Base-by-base conservation (phyloP, 2,888 invertebrate species). In the Notodonta ziczac region DNA sequence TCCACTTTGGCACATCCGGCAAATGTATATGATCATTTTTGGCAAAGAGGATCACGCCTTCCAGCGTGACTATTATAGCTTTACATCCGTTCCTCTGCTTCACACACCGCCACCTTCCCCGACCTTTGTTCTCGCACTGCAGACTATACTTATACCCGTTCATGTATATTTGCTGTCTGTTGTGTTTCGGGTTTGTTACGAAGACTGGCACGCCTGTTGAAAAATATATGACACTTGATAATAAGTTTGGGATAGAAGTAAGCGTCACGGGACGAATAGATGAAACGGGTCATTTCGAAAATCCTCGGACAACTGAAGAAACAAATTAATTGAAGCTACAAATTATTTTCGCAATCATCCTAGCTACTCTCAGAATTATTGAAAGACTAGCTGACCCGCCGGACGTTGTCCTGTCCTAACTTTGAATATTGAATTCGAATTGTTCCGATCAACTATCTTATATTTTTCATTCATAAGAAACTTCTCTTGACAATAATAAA, bases 41-140 rank as follows among this genome's bases (percentile, higher is more conserved):
- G 5, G 57, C 63, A 9, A 56, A 44, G 6, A 56, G 35, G 0
- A 80, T 63, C 0, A 16, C 16, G 13, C 72, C 66, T 0, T 76
- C 60, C 0, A 76, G 59, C 40, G 72, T 80, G n/a, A 67, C 51
- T 0, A 70, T 60, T 50, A 73, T 74, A 0, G 84, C 78, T 57
- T 66, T 77, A 55, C 84, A 85, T 0, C 71, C 72, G 0, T 53
- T 67, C 56, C 70, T 76, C 59, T 66, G 80, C 61, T 61, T 72
- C 53, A 73, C 77, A 53, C 65, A 82, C 1, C 78, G 61, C 77
- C 78, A 79, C 58, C 76, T 66, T 0, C 68, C 67, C 46, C 65
- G 69, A 1, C 32, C 14, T 0, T 35, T 66, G n/a, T 35, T 66
- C 42, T 56, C 60, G 4, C 59, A 44, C 0, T 73, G 68, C 2